Percentiles rank a stretch among this genome's conserved stretches.
These are phyloP conservation scores for Archivesica marissinica DNA, from an alignment of 1,140 invertebrate species.

Conservation along the genomic window DNA sequence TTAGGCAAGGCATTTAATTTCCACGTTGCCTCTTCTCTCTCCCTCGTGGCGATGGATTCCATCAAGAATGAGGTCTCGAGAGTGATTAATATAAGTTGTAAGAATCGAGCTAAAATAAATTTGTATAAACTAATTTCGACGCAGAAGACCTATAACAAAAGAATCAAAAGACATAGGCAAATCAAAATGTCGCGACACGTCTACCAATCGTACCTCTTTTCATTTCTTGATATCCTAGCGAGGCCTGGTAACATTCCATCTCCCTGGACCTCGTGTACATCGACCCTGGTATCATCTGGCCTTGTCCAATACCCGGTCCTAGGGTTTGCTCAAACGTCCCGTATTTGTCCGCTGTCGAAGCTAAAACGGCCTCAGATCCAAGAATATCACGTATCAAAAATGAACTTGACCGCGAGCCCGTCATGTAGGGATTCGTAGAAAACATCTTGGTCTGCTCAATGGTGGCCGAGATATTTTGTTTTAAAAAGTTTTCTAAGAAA, in stretches of 20 bases:
- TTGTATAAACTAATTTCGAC: not conserved
- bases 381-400: conserved; percentile 60
- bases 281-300: not conserved
- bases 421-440: not conserved
- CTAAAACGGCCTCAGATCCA: conserved; percentile 14
- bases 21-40: too few species aligned
- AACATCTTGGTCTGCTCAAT: too few species aligned
- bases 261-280: not conserved
- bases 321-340: conserved; percentile 47
- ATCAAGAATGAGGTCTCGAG: too few species aligned
- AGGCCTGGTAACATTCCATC: conserved; percentile 20
- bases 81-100: too few species aligned
- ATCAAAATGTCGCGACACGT: not conserved
- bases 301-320: not conserved
- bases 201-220: conserved; percentile 26
- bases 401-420: conserved; percentile 17
- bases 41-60: too few species aligned
- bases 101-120: too few species aligned
- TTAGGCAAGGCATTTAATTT: too few species aligned
- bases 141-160: not conserved
- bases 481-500: too few species aligned
- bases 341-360: conserved; percentile 18
- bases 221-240: conserved; percentile 13
- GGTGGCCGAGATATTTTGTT: too few species aligned
- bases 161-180: not conserved